A percentile compares a stretch with the other conserved stretches of the same genome.
Conservation (phyloP, 92 coral and sea anemone species). For the Palythoa grandiflora region DNA sequence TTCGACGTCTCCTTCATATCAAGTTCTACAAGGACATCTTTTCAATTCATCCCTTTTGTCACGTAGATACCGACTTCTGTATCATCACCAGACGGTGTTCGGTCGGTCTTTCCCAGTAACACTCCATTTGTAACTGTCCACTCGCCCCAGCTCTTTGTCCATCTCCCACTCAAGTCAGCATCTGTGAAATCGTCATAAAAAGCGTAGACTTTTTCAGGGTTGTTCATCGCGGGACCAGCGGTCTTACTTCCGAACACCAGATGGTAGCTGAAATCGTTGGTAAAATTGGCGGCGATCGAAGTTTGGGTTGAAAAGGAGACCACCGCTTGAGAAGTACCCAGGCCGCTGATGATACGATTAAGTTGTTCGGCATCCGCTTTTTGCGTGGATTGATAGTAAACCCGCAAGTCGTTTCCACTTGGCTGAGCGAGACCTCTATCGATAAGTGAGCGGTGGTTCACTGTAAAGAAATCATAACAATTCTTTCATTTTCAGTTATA, state of each 20-base stretch:
- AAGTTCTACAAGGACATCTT: conserved; percentile 64
- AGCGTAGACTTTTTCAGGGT: conserved; percentile 65
- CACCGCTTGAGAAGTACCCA: conserved; percentile 49
- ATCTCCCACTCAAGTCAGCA: conserved; percentile 44
- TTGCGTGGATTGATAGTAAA: conserved; percentile 38
- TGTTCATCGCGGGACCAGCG: conserved; percentile 61
- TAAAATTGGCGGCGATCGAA: conserved; percentile 23
- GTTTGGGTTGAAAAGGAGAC: conserved; percentile 56
- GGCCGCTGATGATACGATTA: conserved; percentile 67
- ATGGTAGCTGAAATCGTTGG: conserved; percentile 51
- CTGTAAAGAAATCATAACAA: conserved; percentile 22
- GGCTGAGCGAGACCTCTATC: conserved; percentile 47
- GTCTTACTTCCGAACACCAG: conserved; percentile 63
- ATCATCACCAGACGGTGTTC: conserved; percentile 31
- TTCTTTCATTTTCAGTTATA: no score
- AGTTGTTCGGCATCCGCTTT: conserved; percentile 48
- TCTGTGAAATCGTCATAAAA: conserved; percentile 74
- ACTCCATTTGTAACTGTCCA: conserved; percentile 54
- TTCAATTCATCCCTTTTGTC: conserved; percentile 48
- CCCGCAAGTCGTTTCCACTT: conserved; percentile 69
- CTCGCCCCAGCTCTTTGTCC: conserved; percentile 66
- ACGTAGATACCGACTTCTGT: conserved; percentile 36
- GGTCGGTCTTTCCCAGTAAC: conserved; percentile 41
- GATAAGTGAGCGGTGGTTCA: conserved; percentile 63
- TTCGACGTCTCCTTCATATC: conserved; percentile 72